A percentile compares a stretch with the other conserved stretches of the same genome.
Conservation (phyloP, 2,797 vertebrate genomes). For the Capromys pilorides region DNA sequence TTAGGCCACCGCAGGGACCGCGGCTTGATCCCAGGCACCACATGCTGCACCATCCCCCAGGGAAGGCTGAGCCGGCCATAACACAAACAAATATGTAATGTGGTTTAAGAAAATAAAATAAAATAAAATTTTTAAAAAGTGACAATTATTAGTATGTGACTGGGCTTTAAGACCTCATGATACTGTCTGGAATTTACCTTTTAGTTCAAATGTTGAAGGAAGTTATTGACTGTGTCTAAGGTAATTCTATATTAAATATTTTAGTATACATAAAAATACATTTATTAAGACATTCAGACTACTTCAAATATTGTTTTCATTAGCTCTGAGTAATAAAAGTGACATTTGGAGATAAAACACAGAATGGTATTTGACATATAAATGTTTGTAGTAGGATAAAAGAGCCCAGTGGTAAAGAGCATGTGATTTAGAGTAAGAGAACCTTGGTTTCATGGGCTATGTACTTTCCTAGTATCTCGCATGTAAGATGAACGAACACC, state of each 20-base stretch:
- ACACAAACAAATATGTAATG: no score
- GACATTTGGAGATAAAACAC: conserved; percentile 9
- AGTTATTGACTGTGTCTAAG: background rate
- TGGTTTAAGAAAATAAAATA: no score
- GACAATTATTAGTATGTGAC: background rate
- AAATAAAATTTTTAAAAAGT: no score
- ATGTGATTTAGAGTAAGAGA: background rate
- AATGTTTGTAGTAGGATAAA: background rate
- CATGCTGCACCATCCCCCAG: no score
- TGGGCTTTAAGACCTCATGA: background rate
- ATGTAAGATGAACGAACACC: background rate
- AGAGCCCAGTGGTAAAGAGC: background rate
- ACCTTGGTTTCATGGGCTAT: background rate
- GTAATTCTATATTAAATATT: conserved; percentile 11
- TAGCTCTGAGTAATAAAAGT: background rate
- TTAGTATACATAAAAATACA: background rate
- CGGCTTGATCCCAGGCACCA: no score
- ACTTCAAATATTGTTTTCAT: background rate
- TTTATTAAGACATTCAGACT: conserved; percentile 31
- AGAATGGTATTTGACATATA: background rate
- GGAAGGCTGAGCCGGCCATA: no score
- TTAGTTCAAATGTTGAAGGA: conserved; percentile 11
- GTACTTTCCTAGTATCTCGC: background rate
- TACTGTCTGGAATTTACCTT: background rate
- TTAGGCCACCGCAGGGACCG: no score